phyloP scores from a whole-genome alignment of 2,113 vertebrate genomes.

The Macaca nemestrina region DNA sequence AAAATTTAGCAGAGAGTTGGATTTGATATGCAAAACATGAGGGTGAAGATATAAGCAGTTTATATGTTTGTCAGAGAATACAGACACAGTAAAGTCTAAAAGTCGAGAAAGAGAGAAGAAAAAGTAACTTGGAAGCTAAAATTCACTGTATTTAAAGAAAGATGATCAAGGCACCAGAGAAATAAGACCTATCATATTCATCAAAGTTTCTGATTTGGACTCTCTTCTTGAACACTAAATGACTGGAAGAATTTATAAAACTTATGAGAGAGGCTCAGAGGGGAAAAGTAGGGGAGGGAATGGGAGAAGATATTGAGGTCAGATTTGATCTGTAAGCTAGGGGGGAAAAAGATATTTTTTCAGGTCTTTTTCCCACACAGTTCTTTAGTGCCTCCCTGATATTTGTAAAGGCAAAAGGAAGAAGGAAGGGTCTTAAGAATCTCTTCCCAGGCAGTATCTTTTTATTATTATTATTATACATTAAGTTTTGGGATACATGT shows the following conservation, averaged over 20 bases:
- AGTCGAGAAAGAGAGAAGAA: background rate
- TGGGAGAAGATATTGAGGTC: background rate
- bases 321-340: background rate
- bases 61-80: background rate
- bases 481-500: too few relatives aligned
- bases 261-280: background rate
- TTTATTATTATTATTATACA: background rate
- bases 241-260: background rate
- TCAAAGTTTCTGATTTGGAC: background rate
- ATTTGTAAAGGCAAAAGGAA: background rate
- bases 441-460: background rate
- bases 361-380: background rate
- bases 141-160: background rate
- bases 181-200: background rate
- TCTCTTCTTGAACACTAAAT: background rate
- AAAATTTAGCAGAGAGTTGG: background rate
- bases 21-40: background rate
- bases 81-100: background rate
- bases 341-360: background rate
- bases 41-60: background rate
- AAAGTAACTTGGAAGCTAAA: background rate
- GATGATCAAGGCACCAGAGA: background rate
- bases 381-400: background rate
- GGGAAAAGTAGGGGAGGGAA: too few relatives aligned
- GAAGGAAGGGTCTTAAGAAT: background rate